Conservation (phyloP, 2,113 vertebrate genomes). For the Xiphophorus hellerii region DNA sequence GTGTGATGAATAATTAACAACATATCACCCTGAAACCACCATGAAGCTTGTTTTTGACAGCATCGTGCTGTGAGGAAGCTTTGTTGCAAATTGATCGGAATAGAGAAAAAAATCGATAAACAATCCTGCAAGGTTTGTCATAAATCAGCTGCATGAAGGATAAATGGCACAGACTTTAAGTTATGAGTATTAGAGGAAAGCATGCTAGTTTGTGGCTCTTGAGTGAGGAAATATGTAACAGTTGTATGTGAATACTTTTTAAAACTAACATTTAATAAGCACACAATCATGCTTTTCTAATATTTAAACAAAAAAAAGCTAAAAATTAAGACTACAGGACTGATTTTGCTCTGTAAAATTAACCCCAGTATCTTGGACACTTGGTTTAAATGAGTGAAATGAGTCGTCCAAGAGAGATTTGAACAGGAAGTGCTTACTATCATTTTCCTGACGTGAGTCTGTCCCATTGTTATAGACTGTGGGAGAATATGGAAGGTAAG, state of each 20-base stretch:
- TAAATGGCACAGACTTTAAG: no score
- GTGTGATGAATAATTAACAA: background rate
- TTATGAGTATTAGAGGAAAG: no score
- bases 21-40: no score
- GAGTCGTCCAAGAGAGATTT: constrained; percentile 24
- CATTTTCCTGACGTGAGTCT: background rate
- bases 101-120: background rate
- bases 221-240: background rate
- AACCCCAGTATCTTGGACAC: constrained; percentile 14
- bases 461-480: background rate
- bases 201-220: background rate
- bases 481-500: background rate
- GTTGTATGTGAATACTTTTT: background rate
- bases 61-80: no score
- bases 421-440: background rate
- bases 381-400: constrained; percentile 37
- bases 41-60: no score
- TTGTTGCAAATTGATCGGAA: no score
- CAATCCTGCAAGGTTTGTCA: background rate
- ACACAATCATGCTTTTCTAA: background rate
- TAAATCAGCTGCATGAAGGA: no score
- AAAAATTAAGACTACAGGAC: constrained; percentile 26
- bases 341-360: constrained; percentile 43
- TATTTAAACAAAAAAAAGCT: background rate
- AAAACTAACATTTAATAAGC: background rate